phyloP scores from a whole-genome alignment of 2,888 invertebrate genomes.

The Electrophaes corylata region DNA sequence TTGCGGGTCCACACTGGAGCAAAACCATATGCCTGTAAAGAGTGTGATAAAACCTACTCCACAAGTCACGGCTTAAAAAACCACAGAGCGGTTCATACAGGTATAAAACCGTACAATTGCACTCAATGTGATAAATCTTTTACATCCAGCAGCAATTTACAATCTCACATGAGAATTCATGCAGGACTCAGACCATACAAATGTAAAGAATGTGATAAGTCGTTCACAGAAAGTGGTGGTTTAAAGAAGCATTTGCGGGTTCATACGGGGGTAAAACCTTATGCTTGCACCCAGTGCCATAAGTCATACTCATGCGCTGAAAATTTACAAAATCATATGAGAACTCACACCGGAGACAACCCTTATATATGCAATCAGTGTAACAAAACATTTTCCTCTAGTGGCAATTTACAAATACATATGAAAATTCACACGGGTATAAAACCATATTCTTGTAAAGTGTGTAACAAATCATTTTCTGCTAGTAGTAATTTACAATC shows the following conservation, averaged over 20 bases:
- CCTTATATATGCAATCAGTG: conserved; percentile 8
- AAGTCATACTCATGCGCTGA: conserved; percentile 10
- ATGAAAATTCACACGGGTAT: conserved; percentile 10
- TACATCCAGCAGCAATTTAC: conserved; percentile 6
- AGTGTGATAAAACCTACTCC: conserved; percentile 14
- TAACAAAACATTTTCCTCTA: conserved; percentile 2
- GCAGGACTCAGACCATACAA: conserved; percentile 5
- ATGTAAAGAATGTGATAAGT: conserved; percentile 13
- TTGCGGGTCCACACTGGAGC: conserved; percentile 11
- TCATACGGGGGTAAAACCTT: conserved; percentile 12
- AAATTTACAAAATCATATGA: conserved; percentile 8
- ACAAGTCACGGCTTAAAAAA: conserved; percentile 14
- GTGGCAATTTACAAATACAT: conserved; percentile 5
- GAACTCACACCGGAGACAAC: conserved; percentile 3
- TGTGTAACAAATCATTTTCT: conserved; percentile 2
- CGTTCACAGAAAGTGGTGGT: conserved; percentile 8
- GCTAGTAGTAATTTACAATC: conserved; percentile 14
- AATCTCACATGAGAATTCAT: conserved; percentile 14
- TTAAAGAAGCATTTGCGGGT: conserved; percentile 11
- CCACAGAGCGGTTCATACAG: conserved; percentile 5
- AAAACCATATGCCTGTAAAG: neutral
- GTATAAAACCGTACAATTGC: conserved; percentile 7
- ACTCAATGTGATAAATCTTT: conserved; percentile 1
- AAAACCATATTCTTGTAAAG: conserved; percentile 6
- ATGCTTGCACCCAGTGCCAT: conserved; percentile 2